phyloP scores from a whole-genome alignment of 2,797 vertebrate species.

The Oreochromis grahami region DNA sequence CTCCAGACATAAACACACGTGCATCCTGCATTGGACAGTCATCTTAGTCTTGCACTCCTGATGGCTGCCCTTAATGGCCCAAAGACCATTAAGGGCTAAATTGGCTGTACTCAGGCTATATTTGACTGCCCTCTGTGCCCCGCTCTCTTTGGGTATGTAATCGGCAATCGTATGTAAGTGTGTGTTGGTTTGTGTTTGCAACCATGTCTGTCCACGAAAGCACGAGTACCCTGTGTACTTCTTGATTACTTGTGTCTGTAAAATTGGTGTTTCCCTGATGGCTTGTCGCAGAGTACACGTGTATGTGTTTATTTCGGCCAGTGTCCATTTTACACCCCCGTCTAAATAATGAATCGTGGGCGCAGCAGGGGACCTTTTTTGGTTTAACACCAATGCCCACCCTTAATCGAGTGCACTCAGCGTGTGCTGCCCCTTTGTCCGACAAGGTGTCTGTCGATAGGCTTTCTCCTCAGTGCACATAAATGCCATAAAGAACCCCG shows the following conservation, averaged over 20 bases:
- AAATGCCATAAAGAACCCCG: slow-evolving; percentile 43
- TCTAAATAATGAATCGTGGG: slow-evolving; percentile 50
- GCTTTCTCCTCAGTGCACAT: slow-evolving; percentile 23
- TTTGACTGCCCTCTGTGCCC: slow-evolving; percentile 55
- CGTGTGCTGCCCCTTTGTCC: slow-evolving; percentile 46
- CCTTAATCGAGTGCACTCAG: slow-evolving; percentile 59
- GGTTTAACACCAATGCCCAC: slow-evolving; percentile 45
- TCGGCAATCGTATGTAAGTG: slow-evolving; percentile 40
- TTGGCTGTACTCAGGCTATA: slow-evolving; percentile 74
- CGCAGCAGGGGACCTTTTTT: slow-evolving; percentile 50
- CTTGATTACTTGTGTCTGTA: slow-evolving; percentile 7
- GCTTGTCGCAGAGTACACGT: background rate
- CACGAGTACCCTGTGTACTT: slow-evolving; percentile 14
- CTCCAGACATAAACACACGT: slow-evolving; percentile 22
- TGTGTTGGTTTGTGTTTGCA: slow-evolving; percentile 14
- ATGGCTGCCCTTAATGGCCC: slow-evolving; percentile 58
- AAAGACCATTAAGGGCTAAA: slow-evolving; percentile 72
- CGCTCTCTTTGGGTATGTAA: slow-evolving; percentile 55
- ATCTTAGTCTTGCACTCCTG: slow-evolving; percentile 59
- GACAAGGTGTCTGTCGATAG: slow-evolving; percentile 41
- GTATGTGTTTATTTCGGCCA: slow-evolving; percentile 11
- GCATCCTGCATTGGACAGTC: slow-evolving; percentile 41
- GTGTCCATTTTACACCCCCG: slow-evolving; percentile 50
- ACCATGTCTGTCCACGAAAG: slow-evolving; percentile 10
- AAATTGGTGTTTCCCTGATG: slow-evolving; percentile 37